Conservation (phyloP, 2,888 invertebrate genomes). For the Clanis bilineata region DNA sequence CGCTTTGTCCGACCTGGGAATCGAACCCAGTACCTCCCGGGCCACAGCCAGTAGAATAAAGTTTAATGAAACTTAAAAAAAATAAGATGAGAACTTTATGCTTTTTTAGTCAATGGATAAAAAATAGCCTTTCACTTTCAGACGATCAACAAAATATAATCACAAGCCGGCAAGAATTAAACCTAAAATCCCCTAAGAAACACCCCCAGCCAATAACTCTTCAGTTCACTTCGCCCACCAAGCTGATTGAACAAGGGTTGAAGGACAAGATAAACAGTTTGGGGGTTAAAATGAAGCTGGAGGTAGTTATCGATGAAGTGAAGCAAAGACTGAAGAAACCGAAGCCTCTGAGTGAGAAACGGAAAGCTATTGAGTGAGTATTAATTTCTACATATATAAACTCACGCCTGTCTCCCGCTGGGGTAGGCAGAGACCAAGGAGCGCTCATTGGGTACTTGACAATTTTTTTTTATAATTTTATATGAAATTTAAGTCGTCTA, state of each 20-base stretch:
- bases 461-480: too few species aligned
- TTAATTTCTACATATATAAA: not conserved
- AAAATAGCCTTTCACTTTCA: not conserved
- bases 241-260: constrained; percentile 50
- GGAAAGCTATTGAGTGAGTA: constrained; percentile 60
- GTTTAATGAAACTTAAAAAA: too few species aligned
- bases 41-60: too few species aligned
- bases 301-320: constrained; percentile 37
- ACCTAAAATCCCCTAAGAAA: constrained; percentile 46
- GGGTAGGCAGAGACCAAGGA: too few species aligned
- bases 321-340: constrained; percentile 51
- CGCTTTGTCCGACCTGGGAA: too few species aligned
- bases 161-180: constrained; percentile 46
- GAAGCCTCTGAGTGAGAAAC: constrained; percentile 55
- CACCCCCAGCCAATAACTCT: constrained; percentile 13
- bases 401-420: too few species aligned
- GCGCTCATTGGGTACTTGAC: too few species aligned
- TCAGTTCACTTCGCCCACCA: constrained; percentile 49
- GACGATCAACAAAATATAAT: not conserved
- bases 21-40: too few species aligned
- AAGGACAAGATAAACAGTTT: constrained; percentile 32
- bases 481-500: too few species aligned
- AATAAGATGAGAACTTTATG: too few species aligned
- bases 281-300: constrained; percentile 26
- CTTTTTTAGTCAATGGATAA: too few species aligned